Evolutionary conservation across 23 tunicate species (phyloP).

Genomic region (Styela plicata): DNA sequence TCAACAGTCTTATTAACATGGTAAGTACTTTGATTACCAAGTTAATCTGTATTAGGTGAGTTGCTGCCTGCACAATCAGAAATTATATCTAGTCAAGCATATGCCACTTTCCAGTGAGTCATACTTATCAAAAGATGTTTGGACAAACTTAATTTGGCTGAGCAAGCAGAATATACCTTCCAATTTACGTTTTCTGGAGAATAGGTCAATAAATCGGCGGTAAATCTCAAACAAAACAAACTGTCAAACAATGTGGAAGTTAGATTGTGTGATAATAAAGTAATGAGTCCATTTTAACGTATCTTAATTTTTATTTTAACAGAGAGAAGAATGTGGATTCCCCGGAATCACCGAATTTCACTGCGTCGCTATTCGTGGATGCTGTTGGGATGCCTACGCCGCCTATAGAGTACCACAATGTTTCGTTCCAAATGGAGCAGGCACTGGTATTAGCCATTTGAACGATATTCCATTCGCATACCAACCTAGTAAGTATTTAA

Average conservation of each 20-base stretch:
- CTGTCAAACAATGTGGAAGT: not conserved
- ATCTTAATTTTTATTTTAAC: not conserved
- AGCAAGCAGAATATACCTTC: too few species aligned
- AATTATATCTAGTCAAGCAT: too few species aligned
- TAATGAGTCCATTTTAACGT: not conserved
- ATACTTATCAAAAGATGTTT: too few species aligned
- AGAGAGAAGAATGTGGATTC: constrained; percentile 96
- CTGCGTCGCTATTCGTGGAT: constrained; percentile 99
- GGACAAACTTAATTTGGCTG: too few species aligned
- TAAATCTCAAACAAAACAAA: too few species aligned
- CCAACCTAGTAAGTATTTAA: constrained; percentile 50
- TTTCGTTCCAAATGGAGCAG: constrained; percentile 63
- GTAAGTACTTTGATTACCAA: not conserved
- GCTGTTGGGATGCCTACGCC: constrained; percentile 93
- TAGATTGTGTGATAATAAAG: not conserved
- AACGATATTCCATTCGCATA: constrained; percentile 77
- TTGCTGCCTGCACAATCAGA: too few species aligned
- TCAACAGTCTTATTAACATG: constrained; percentile 22
- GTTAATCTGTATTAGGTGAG: not conserved
- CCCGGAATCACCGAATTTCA: constrained; percentile 99
- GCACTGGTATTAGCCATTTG: constrained; percentile 39
- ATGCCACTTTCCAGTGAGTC: too few species aligned
- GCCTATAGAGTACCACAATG: constrained; percentile 90
- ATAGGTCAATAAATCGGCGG: too few species aligned
- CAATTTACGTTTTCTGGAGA: too few species aligned